Percentiles rank a stretch among this genome's conserved stretches.
Conservation (phyloP, 2,888 invertebrate species). For the Protonemura montana region DNA sequence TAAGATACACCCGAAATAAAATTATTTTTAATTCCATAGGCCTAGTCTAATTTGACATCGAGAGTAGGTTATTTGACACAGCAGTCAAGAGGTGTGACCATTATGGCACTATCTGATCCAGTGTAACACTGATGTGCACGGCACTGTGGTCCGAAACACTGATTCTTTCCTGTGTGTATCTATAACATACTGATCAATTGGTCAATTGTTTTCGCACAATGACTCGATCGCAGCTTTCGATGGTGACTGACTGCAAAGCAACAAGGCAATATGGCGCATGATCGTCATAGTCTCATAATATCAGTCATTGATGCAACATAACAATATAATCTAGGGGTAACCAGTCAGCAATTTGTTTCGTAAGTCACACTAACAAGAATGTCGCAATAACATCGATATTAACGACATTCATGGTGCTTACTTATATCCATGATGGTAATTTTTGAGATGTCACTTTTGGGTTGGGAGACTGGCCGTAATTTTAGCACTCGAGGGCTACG, state of each 20-base stretch:
- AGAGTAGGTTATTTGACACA: constrained; percentile 53
- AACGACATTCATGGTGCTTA: constrained; percentile 24
- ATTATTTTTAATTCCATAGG: neutral
- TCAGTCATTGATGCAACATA: constrained; percentile 21
- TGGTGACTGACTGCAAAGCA: constrained; percentile 20
- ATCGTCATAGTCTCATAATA: constrained; percentile 14
- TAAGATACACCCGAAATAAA: constrained; percentile 42
- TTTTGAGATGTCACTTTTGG: neutral
- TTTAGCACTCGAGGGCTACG: neutral
- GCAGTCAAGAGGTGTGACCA: constrained; percentile 67
- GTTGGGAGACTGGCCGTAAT: neutral
- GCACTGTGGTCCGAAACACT: neutral
- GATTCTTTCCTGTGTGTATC: neutral
- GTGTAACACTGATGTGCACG: constrained; percentile 62
- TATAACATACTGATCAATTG: neutral
- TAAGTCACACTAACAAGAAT: neutral
- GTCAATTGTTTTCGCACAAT: constrained; percentile 8
- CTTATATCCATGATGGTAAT: constrained; percentile 22
- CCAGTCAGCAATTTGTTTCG: neutral
- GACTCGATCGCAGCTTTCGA: neutral
- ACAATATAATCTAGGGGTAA: neutral
- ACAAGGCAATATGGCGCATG: constrained; percentile 40
- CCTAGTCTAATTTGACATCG: neutral
- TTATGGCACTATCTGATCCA: constrained; percentile 66
- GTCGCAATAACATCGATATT: neutral